Base-by-base conservation (phyloP, 2,888 invertebrate genomes). In the Xylota sylvarum region DNA sequence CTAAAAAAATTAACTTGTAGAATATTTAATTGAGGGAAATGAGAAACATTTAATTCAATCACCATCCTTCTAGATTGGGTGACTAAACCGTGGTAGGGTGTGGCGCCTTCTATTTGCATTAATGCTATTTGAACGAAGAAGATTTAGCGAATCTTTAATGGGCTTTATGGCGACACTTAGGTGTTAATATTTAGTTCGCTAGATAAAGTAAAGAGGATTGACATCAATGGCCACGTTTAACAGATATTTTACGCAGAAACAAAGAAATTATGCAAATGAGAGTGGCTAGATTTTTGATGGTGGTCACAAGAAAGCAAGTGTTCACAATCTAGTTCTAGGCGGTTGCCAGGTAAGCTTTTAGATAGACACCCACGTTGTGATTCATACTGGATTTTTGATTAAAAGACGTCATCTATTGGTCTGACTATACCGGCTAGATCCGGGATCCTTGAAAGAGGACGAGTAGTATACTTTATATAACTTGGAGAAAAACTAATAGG, bases 101-200 rank as follows among this genome's bases (percentile, higher is more conserved):
- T 32, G 78, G 78, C 70, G 78, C 78, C 70, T 27, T 70, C 37
- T 46, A 70, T 70, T 79, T 72, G 55, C 78, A 79, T 79, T 79
- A 69, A 78, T 35, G 9, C 46, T 43, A 19, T 46, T 56, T 19
- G 14, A 60, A 52, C 35, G 55, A 35, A 37, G 46, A 62, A 50
- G 78, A 60, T 62, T 52, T 52, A 55, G 37, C 56, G 30, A 40
- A 30, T 62, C 30, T 62, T 78, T 78, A 32, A 70, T 62, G 60
- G 46, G 10, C 32, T 64, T 74, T 55, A 64, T 73, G 62, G 32
- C 74, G 52, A 55, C 70, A 27, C 32, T 32, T 62, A 32, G 43
- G 69, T 70, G 60, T 40, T 35, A 32, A 48, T 48, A 14, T 55
- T 56, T 48, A 48, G 23, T 48, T 43, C 30, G 9, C 7, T 35